Conservation (phyloP, 2,113 vertebrate species). For the Chaetura pelagica region DNA sequence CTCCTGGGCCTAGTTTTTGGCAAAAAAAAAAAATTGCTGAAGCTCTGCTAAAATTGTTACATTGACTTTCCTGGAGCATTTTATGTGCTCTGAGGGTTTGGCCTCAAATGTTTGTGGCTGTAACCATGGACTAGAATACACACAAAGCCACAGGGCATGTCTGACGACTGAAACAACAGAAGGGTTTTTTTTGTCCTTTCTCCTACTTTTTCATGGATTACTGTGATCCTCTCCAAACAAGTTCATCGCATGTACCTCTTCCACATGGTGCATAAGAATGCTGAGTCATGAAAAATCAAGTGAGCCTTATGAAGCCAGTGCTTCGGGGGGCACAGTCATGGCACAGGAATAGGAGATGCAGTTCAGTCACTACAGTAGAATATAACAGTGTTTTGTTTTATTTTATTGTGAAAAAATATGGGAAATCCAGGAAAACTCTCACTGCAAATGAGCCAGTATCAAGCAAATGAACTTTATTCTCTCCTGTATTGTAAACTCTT, state of each 20-base stretch:
- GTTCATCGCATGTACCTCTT: background rate
- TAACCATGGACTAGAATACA: background rate
- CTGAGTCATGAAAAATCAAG: background rate
- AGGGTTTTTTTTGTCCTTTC: background rate
- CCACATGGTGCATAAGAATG: background rate
- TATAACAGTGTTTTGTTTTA: background rate
- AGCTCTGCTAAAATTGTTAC: background rate
- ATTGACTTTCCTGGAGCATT: background rate
- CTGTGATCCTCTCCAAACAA: background rate
- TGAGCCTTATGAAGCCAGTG: background rate
- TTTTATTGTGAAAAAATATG: background rate
- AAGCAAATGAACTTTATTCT: background rate
- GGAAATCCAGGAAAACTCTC: background rate
- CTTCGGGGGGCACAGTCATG: background rate
- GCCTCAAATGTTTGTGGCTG: background rate
- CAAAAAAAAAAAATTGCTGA: background rate
- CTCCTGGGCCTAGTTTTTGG: conserved; percentile 12
- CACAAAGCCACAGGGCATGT: background rate
- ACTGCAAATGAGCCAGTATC: background rate
- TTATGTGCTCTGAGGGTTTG: background rate
- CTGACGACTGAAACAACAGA: background rate
- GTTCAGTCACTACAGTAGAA: background rate
- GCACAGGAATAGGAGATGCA: background rate
- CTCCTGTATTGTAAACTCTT: background rate
- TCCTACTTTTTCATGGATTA: background rate